Conservation (phyloP, 2,113 vertebrate species). For the Ranitomeya imitator region DNA sequence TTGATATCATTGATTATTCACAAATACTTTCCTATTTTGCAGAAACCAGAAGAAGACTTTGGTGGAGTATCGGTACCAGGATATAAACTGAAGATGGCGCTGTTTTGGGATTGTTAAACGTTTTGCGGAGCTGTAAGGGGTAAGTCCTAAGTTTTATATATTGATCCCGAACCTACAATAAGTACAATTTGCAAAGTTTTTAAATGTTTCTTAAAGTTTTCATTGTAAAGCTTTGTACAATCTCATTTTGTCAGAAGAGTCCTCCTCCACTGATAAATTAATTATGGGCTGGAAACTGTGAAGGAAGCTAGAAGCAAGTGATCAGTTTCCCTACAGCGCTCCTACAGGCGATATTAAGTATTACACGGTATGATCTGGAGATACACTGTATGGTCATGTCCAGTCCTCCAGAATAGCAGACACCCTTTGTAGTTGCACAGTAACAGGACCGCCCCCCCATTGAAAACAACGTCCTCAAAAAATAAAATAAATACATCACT, state of each 20-base stretch:
- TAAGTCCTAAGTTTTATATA: neutral
- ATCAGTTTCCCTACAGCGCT: neutral
- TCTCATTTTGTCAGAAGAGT: too few species aligned
- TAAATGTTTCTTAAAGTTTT: too few species aligned
- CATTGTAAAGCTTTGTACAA: too few species aligned
- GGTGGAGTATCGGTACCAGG: neutral
- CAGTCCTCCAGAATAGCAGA: neutral
- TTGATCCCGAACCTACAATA: too few species aligned
- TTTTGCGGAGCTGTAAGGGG: neutral
- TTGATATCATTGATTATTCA: neutral
- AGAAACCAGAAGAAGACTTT: neutral
- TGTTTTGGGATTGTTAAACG: neutral
- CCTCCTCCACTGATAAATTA: too few species aligned
- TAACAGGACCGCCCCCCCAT: too few species aligned
- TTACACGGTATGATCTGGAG: neutral
- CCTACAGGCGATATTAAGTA: neutral
- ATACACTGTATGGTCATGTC: neutral
- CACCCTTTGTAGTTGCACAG: neutral
- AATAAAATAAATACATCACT: too few species aligned
- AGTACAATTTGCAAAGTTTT: too few species aligned
- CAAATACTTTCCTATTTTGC: neutral
- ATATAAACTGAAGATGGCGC: neutral
- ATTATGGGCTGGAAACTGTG: too few species aligned
- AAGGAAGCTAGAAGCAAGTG: neutral
- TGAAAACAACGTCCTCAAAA: too few species aligned